A percentile compares a stretch with the other conserved stretches of the same genome.
Evolutionary conservation across 2,113 vertebrate species (phyloP).

Genomic region (Neotoma lepida): DNA sequence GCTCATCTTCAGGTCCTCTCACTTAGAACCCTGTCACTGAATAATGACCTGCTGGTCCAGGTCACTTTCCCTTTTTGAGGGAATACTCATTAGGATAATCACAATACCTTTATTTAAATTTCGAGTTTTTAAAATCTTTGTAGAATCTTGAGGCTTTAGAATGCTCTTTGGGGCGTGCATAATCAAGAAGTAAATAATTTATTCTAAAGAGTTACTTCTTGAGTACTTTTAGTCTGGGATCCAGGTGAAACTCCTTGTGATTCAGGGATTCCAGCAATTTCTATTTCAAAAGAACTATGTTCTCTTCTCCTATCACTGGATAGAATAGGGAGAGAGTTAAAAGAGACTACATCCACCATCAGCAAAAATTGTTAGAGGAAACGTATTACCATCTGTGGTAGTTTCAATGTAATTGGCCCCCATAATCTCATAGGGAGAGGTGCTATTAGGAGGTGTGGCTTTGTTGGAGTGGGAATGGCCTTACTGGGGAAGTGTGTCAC

Average conservation of each 20-base stretch:
- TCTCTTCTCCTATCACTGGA: not conserved
- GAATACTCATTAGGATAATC: not conserved
- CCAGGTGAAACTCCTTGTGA: not conserved
- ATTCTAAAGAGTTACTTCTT: not conserved
- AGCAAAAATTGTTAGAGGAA: not conserved
- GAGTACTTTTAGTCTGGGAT: not conserved
- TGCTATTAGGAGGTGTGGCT: too few relatives aligned
- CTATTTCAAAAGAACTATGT: not conserved
- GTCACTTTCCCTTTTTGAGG: not conserved
- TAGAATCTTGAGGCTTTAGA: not conserved
- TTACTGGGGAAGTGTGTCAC: too few relatives aligned
- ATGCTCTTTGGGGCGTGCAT: not conserved
- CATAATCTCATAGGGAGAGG: too few relatives aligned
- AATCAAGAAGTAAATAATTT: too few relatives aligned
- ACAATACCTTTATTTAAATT: not conserved
- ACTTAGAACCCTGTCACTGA: not conserved
- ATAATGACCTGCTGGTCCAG: not conserved
- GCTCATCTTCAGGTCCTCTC: accelerated
- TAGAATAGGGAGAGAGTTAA: not conserved
- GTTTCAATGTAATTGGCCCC: too few relatives aligned
- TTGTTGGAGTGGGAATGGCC: too few relatives aligned
- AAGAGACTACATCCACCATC: not conserved
- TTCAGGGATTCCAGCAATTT: not conserved
- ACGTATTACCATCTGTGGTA: not conserved
- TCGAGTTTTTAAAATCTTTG: not conserved